Evolutionary conservation across 2,888 invertebrate species (phyloP).

Genomic region (Aromia moschata): DNA sequence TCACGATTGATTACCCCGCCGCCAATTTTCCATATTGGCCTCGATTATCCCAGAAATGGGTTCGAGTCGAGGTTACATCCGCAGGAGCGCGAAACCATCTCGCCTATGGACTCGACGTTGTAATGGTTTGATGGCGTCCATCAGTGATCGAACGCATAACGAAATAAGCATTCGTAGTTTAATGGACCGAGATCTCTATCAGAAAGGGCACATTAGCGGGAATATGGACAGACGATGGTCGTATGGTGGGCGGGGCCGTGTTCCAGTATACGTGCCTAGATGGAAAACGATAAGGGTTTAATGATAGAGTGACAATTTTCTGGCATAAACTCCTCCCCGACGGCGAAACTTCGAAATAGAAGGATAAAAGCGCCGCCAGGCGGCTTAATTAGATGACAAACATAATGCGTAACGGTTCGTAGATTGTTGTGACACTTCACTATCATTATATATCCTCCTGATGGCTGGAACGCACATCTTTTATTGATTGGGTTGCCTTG

Average conservation of each 20-base stretch:
- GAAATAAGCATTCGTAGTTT: constrained; percentile 47
- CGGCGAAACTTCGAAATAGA: constrained; percentile 33
- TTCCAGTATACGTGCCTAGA: constrained; percentile 46
- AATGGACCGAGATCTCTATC: constrained; percentile 50
- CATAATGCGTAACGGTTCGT: constrained; percentile 17
- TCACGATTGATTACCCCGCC: too few species aligned
- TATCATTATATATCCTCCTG: too few species aligned
- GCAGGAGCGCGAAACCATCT: constrained; percentile 1
- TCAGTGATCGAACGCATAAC: constrained; percentile 42
- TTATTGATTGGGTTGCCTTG: too few species aligned
- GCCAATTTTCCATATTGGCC: not conserved
- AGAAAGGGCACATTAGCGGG: constrained; percentile 48
- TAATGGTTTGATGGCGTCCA: constrained; percentile 27
- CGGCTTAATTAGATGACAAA: constrained; percentile 27
- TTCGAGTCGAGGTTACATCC: not conserved
- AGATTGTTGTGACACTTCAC: constrained; percentile 13
- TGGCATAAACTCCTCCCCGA: constrained; percentile 54
- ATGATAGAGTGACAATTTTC: constrained; percentile 57
- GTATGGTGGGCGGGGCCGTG: constrained; percentile 43
- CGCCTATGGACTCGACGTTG: constrained; percentile 8
- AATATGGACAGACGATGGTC: constrained; percentile 43
- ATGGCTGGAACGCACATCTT: too few species aligned
- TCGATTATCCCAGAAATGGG: not conserved
- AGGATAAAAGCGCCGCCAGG: constrained; percentile 40
- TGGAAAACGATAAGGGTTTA: constrained; percentile 50